phyloP scores from a whole-genome alignment of 2,797 vertebrate genomes.

The Peromyscus attwateri region DNA sequence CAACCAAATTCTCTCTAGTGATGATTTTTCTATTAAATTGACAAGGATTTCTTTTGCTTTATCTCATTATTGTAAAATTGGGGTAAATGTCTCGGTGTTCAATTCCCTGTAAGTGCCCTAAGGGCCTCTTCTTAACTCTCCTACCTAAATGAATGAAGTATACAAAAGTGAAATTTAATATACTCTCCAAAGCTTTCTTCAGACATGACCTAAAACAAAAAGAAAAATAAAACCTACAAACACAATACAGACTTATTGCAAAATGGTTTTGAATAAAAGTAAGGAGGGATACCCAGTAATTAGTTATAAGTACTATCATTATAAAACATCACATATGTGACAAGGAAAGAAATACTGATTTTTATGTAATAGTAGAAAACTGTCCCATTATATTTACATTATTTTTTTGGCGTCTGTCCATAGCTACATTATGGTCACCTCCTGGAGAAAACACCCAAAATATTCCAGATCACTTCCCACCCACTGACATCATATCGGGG shows the following conservation, averaged over 20 bases:
- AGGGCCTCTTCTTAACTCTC: constrained; percentile 22
- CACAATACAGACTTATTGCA: background rate
- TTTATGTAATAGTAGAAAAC: background rate
- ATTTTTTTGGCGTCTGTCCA: background rate
- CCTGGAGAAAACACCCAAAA: background rate
- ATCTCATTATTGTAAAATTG: constrained; percentile 71
- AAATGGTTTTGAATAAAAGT: background rate
- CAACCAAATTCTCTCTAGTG: constrained; percentile 75
- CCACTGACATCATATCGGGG: background rate
- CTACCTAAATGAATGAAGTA: constrained; percentile 32
- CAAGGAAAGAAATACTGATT: background rate
- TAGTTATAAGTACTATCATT: background rate
- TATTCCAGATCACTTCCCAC: fast-evolving
- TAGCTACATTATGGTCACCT: background rate
- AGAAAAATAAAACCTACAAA: background rate
- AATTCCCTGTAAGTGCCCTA: constrained; percentile 16
- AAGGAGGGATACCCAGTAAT: background rate
- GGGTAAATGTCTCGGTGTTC: constrained; percentile 22
- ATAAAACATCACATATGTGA: constrained; percentile 4
- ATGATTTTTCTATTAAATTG: constrained; percentile 71
- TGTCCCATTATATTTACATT: background rate
- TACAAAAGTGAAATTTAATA: constrained; percentile 38
- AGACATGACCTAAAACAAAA: background rate
- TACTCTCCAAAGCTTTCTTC: constrained; percentile 32
- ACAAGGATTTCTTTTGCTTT: constrained; percentile 71